Base-by-base conservation (phyloP, 2,797 vertebrate species). In the Allobates femoralis region DNA sequence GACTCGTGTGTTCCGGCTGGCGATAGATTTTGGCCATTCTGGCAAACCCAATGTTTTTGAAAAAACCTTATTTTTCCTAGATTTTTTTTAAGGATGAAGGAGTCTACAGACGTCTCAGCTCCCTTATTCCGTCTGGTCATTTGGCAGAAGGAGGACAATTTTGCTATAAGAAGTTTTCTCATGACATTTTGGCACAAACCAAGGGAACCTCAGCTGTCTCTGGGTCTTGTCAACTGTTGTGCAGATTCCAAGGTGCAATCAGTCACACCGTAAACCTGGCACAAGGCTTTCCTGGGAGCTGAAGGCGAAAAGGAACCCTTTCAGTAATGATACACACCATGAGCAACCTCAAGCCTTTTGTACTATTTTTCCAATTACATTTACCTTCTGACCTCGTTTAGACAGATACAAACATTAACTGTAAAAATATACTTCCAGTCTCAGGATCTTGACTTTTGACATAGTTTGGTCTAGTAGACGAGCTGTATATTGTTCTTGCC, bases 131-230 rank as follows among this genome's bases (percentile, higher is more conserved):
- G 67, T 30, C 7, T 3, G 76, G 75, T 87, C 86, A 87, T 46
- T 87, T 87, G 86, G 86, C 86, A 87, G 56, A 28, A n/a, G 7
- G 3, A 23, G 18, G 66, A 32, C n/a, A 75, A 32, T 79, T 84
- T 67, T 66, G 76, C 51, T 86, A 69, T 80, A 84, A 87, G 76
- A 84, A 37, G 41, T 79, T 87, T 87, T 87, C 86, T 87, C 86
- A 87, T 87, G 86, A 87, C 86, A 87, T 87, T 84, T 67, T 87
- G 86, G 81, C 66, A 87, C 82, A 66, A 30, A 80, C 26, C 64
- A 53, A 75, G 55, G 64, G 81, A 79, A 77, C 66, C 74, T 79
- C 50, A 79, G 62, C 56, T 55, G 76, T 71, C 67, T 87, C 86
- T 87, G 86, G 81, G 66, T 64, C 82, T 84, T 84, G 76, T 84